phyloP scores from a whole-genome alignment of 2,888 invertebrate species.

The Minunthozetes semirufus region DNA sequence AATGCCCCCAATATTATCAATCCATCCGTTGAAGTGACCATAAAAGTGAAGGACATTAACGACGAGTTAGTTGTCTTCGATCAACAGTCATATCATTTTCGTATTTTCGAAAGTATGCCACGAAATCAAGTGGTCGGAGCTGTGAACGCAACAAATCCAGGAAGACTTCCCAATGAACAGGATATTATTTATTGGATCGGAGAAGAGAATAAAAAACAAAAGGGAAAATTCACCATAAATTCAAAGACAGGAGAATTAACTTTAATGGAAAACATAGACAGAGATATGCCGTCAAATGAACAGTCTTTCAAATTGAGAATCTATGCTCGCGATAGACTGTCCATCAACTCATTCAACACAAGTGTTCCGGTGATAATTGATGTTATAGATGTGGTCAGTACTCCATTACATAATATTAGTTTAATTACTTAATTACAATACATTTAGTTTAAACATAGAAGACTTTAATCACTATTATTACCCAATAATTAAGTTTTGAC shows the following conservation, averaged over 20 bases:
- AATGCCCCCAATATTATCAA: conserved; percentile 42
- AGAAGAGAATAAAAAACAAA: conserved; percentile 38
- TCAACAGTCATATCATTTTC: conserved; percentile 43
- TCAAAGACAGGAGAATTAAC: conserved; percentile 44
- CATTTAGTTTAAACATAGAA: neutral
- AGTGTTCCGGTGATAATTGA: conserved; percentile 43
- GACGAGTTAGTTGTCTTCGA: conserved; percentile 45
- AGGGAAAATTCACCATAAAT: conserved; percentile 43
- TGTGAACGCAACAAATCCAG: conserved; percentile 44
- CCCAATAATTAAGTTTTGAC: too few relatives aligned
- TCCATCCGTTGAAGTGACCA: conserved; percentile 44
- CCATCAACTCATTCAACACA: conserved; percentile 44
- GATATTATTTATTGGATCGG: conserved; percentile 45
- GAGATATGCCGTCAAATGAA: conserved; percentile 44
- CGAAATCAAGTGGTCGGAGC: conserved; percentile 43
- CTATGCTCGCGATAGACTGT: conserved; percentile 43
- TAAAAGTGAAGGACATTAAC: conserved; percentile 45
- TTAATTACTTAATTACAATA: neutral
- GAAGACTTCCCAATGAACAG: conserved; percentile 42
- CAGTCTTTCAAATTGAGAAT: conserved; percentile 43
- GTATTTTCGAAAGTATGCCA: conserved; percentile 43
- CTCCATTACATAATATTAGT: neutral
- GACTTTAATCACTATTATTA: neutral
- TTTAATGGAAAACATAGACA: conserved; percentile 43
- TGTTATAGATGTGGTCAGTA: conserved; percentile 41